These are phyloP conservation scores for Ibidorhyncha struthersii DNA, from an alignment of 2,113 vertebrate genomes.

Conservation along the genomic window DNA sequence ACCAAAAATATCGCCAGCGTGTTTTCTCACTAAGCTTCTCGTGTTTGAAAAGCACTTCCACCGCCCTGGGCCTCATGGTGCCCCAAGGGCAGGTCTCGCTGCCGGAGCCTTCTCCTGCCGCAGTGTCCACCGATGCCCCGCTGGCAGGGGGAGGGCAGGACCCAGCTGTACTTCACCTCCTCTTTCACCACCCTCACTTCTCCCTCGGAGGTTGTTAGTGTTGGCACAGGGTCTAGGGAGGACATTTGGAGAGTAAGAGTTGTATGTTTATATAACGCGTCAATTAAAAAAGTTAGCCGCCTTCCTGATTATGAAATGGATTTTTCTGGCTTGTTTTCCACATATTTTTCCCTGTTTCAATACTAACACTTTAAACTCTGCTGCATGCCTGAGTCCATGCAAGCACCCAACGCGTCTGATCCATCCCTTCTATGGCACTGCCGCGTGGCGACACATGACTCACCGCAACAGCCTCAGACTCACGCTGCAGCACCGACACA, in stretches of 20 bases:
- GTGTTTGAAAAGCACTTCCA: neutral
- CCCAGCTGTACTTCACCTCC: neutral
- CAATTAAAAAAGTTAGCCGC: neutral
- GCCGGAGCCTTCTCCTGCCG: neutral
- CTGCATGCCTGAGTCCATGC: accelerated
- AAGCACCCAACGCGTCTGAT: accelerated
- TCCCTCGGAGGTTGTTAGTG: neutral
- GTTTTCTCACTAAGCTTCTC: neutral
- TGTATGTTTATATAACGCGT: neutral
- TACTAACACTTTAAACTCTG: neutral
- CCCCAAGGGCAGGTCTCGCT: accelerated
- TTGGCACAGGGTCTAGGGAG: accelerated
- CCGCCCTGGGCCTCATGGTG: neutral
- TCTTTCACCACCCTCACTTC: accelerated
- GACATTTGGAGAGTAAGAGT: neutral
- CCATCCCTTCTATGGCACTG: neutral
- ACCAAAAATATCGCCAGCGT: neutral
- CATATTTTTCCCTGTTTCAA: accelerated
- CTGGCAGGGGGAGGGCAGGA: neutral
- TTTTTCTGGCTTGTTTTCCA: neutral
- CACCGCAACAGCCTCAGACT: accelerated
- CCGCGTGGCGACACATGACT: accelerated
- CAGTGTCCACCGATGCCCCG: accelerated
- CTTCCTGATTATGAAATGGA: neutral
- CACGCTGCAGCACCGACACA: neutral